Base-by-base conservation (phyloP, 1,140 invertebrate genomes). In the Acromyrmex charruanus region DNA sequence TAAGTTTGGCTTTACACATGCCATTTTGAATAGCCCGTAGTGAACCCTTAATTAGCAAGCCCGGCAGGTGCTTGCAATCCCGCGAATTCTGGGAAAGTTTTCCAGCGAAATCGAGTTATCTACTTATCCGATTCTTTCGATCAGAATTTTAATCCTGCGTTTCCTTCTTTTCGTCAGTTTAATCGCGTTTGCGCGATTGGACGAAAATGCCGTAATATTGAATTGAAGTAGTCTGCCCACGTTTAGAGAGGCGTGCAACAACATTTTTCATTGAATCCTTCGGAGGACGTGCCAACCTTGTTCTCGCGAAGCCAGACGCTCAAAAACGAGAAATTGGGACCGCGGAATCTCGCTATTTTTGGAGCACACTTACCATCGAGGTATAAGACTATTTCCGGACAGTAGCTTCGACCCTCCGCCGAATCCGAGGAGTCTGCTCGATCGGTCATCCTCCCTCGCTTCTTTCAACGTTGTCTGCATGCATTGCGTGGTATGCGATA, bases 371-470 rank as follows among this genome's bases (percentile, higher is more conserved):
- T 80, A 87, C 81, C 86, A 90, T 90, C 81, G 86, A 85, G 88
- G 68, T 90, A 90, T 88, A 90, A 86, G 89, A 91, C 89, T 88
- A 90, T 88, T 91, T 90, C 80, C 75, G 75, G 71, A 90, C 39
- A 85, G 66, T 68, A 69, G 75, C 75, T 89, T 89, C 88, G 88
- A 90, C 85, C 80, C 89, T 89, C 75, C 66, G 63, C 55, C 86
- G 75, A 90, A 90, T 90, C 89, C 28, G 80, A 55, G 5, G 63
- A 75, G 74, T 81, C 75, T 88, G 55, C 77, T 58, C 89, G 79
- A 90, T 90, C 89, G 86, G 89, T 90, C 89, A 90, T 90, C 82
- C 89, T 90, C 89, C 89, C 87, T 90, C 87, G 87, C 69, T 55
- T 84, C 77, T 92, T 53, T 89, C 85, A 87, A 79, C 81, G 35